phyloP scores from a whole-genome alignment of 2,113 vertebrate genomes.

The Grantiella picta region DNA sequence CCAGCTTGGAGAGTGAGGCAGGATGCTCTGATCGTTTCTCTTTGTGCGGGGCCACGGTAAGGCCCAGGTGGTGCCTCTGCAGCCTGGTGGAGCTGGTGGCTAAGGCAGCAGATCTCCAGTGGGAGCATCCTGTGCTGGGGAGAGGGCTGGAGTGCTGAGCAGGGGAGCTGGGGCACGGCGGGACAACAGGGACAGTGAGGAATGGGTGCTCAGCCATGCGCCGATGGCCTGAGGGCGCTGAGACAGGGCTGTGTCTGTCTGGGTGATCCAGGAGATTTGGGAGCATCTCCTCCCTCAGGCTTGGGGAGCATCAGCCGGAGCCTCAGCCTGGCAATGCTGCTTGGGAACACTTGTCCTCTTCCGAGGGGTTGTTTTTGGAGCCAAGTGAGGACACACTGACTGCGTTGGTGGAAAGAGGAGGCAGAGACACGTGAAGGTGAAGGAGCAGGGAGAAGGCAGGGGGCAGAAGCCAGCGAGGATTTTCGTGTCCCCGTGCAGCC shows the following conservation, averaged over 20 bases:
- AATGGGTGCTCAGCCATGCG: background rate
- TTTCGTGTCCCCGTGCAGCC: background rate
- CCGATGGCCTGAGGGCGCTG: accelerated
- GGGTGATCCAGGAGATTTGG: background rate
- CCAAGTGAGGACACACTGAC: background rate
- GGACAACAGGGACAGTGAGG: background rate
- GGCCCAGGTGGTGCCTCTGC: background rate
- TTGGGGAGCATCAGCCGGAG: accelerated
- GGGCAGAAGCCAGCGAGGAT: background rate
- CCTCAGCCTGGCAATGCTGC: background rate
- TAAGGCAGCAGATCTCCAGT: background rate
- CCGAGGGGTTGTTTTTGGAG: background rate
- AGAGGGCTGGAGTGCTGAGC: background rate
- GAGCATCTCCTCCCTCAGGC: background rate
- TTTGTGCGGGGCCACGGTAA: background rate
- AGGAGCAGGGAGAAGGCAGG: background rate
- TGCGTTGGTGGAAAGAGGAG: background rate
- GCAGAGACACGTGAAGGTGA: background rate
- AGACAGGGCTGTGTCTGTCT: background rate
- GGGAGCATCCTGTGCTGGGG: background rate
- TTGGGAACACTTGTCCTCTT: background rate
- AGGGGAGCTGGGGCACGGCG: background rate
- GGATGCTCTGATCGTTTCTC: background rate
- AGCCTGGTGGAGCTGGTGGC: background rate
- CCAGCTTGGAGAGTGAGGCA: background rate